Conservation (phyloP, 2,113 vertebrate species). For the Scortum barcoo region DNA sequence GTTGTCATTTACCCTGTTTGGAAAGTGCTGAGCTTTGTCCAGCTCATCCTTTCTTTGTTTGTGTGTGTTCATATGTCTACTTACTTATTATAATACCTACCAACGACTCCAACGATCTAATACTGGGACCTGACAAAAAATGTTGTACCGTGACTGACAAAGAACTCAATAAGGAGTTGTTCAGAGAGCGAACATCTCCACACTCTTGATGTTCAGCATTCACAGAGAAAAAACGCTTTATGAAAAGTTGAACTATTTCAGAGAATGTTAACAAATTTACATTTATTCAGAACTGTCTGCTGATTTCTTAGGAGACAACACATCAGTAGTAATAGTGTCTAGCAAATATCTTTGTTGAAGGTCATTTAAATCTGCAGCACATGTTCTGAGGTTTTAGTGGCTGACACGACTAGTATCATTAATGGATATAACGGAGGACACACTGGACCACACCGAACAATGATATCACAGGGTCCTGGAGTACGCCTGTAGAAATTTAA, state of each 20-base stretch:
- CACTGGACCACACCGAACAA: too few relatives aligned
- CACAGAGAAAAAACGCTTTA: not conserved
- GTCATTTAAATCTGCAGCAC: not conserved
- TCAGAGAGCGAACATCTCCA: conserved; percentile 1
- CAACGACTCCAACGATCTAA: conserved; percentile 9
- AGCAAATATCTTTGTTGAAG: not conserved
- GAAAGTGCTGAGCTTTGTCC: conserved; percentile 67
- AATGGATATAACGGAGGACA: too few relatives aligned
- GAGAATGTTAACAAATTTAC: not conserved
- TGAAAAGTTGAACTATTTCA: not conserved
- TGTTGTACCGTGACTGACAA: conserved; percentile 14
- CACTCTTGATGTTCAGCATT: not conserved
- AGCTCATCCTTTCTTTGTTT: conserved; percentile 61
- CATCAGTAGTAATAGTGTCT: not conserved
- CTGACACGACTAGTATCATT: not conserved
- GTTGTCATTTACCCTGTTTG: conserved; percentile 75
- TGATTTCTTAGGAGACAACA: not conserved
- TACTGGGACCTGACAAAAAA: conserved; percentile 18
- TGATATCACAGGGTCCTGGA: not conserved
- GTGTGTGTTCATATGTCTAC: conserved; percentile 22
- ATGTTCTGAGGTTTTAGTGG: not conserved
- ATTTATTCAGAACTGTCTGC: not conserved
- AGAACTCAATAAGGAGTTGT: not conserved
- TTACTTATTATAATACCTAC: conserved; percentile 15
- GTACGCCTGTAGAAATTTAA: too few relatives aligned